Evolutionary conservation across 2,797 vertebrate genomes (phyloP).

Genomic region (Yasuhikotakia modesta): DNA sequence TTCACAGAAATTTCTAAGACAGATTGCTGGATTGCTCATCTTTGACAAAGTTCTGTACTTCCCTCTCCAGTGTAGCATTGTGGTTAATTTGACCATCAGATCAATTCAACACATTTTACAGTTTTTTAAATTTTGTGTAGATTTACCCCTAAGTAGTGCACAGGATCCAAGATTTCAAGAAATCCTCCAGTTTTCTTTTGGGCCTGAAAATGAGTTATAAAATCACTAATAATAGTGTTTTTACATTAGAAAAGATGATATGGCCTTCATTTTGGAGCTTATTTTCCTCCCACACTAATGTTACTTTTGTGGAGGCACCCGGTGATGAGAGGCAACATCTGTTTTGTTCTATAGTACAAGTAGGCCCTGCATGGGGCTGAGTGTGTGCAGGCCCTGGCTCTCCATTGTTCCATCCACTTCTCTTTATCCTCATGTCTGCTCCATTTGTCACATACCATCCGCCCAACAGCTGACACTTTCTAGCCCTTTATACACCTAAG

Average conservation of each 20-base stretch:
- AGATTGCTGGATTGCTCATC: too few relatives aligned
- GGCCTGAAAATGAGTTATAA: background rate
- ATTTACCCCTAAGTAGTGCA: background rate
- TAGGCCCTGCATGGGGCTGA: conserved; percentile 80
- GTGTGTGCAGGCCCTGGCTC: conserved; percentile 74
- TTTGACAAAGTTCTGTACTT: background rate
- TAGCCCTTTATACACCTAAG: conserved; percentile 59
- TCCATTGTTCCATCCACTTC: conserved; percentile 75
- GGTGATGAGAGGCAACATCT: conserved; percentile 93
- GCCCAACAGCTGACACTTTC: conserved; percentile 84
- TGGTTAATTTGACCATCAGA: background rate
- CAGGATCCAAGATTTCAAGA: background rate
- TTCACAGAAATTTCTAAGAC: too few relatives aligned
- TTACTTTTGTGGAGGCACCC: conserved; percentile 81
- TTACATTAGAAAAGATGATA: conserved; percentile 24
- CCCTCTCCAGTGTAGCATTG: background rate
- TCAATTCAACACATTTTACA: background rate
- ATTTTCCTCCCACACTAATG: conserved; percentile 80
- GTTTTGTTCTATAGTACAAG: conserved; percentile 87
- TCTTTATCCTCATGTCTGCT: conserved; percentile 78
- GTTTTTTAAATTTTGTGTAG: background rate
- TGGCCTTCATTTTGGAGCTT: conserved; percentile 70
- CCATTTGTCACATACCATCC: conserved; percentile 81
- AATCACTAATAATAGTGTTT: background rate
- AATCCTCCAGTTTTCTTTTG: background rate